Conservation (phyloP, 2,113 vertebrate species). For the Nothocercus julius region DNA sequence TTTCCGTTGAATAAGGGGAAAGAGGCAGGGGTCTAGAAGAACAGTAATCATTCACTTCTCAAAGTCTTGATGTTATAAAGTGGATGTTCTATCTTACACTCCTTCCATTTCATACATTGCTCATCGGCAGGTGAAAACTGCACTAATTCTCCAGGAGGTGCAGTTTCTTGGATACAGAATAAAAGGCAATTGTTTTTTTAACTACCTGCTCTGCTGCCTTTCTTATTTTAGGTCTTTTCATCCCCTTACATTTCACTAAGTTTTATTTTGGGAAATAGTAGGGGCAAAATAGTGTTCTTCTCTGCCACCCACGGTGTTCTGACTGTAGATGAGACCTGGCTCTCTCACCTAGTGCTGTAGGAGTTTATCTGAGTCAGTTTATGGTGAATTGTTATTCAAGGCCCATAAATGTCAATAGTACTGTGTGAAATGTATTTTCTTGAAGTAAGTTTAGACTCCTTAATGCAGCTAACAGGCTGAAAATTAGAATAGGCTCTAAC, state of each 20-base stretch:
- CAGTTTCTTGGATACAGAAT: background rate
- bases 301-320: conserved; percentile 55
- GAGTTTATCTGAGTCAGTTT: conserved; percentile 68
- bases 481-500: background rate
- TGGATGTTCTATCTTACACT: rapidly evolving
- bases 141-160: background rate
- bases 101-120: background rate
- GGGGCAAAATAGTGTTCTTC: conserved; percentile 47
- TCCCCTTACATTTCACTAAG: conserved; percentile 27
- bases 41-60: background rate
- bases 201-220: background rate
- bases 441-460: background rate
- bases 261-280: conserved; percentile 54
- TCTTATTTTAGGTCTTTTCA: conserved; percentile 25
- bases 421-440: background rate
- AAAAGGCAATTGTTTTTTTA: background rate
- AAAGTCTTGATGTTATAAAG: background rate
- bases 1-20: background rate
- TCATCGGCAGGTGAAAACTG: background rate
- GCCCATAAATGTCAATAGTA: conserved; percentile 25
- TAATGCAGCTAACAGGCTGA: background rate
- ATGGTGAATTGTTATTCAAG: conserved; percentile 22
- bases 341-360: conserved; percentile 1
- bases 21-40: background rate
- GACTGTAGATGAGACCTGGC: conserved; percentile 44